Evolutionary conservation across 2,888 invertebrate genomes (phyloP).

Genomic region (Platypus cylindrus): DNA sequence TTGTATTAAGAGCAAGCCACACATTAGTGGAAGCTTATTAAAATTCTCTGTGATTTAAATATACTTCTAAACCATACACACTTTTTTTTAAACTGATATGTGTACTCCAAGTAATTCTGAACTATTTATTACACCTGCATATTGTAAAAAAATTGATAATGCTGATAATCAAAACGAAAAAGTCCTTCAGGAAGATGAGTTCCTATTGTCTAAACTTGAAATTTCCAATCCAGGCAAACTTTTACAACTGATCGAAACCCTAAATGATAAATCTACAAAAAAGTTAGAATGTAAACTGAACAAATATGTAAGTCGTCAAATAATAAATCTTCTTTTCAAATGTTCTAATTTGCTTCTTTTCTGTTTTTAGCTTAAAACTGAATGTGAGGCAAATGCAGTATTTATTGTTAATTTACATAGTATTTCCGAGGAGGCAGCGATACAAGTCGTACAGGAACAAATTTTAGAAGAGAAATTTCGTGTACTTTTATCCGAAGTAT

Average conservation of each 20-base stretch:
- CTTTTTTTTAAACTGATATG: slow-evolving; percentile 7
- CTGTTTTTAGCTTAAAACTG: slow-evolving; percentile 30
- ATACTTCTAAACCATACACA: slow-evolving; percentile 6
- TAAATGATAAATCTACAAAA: slow-evolving; percentile 38
- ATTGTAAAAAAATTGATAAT: slow-evolving; percentile 18
- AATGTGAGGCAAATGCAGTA: slow-evolving; percentile 40
- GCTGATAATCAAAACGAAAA: slow-evolving; percentile 2
- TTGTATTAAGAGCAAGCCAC: slow-evolving; percentile 9
- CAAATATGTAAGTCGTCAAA: slow-evolving; percentile 40
- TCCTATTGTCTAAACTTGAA: slow-evolving; percentile 31
- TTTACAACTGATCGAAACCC: slow-evolving; percentile 40
- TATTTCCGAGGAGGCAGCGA: slow-evolving; percentile 44
- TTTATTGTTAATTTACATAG: slow-evolving; percentile 42
- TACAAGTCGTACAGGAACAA: slow-evolving; percentile 44
- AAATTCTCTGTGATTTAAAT: slow-evolving; percentile 21
- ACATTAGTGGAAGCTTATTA: too few relatives aligned
- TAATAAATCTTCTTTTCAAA: not conserved
- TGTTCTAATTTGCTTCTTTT: slow-evolving; percentile 3
- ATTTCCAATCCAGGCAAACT: slow-evolving; percentile 45
- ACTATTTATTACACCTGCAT: slow-evolving; percentile 24
- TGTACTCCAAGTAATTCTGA: slow-evolving; percentile 20
- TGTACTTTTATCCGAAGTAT: slow-evolving; percentile 30
- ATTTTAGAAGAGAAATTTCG: slow-evolving; percentile 39
- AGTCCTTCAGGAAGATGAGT: slow-evolving; percentile 13
- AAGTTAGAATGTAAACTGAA: slow-evolving; percentile 47